phyloP scores from a whole-genome alignment of 2,113 vertebrate genomes.

The Otolemur garnettii region DNA sequence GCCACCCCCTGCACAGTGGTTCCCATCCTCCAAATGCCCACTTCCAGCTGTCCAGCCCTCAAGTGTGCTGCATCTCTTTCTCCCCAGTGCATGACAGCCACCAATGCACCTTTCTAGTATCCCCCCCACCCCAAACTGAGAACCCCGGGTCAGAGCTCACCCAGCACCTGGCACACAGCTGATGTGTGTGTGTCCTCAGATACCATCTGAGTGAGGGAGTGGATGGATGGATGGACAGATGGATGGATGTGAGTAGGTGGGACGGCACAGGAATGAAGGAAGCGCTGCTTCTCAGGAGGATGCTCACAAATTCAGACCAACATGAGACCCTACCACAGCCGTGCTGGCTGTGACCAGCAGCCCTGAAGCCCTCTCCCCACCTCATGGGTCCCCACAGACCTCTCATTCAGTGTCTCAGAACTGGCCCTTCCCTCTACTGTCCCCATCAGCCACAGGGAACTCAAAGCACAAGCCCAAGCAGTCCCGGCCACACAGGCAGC shows the following conservation, averaged over 20 bases:
- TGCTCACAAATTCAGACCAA: background rate
- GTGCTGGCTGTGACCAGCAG: background rate
- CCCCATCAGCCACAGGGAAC: background rate
- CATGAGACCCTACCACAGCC: accelerated
- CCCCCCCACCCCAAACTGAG: background rate
- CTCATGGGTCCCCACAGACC: background rate
- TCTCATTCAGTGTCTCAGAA: background rate
- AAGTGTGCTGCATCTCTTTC: accelerated
- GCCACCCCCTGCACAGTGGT: background rate
- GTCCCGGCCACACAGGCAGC: conserved; percentile 2
- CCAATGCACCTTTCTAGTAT: background rate
- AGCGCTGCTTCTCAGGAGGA: background rate
- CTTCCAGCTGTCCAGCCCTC: background rate
- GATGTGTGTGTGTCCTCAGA: background rate
- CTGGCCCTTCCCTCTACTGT: background rate
- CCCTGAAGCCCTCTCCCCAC: background rate
- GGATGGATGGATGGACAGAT: background rate
- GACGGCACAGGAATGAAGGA: background rate
- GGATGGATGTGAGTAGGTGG: background rate
- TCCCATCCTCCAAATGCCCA: accelerated
- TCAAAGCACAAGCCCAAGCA: conserved; percentile 53
- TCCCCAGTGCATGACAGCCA: background rate
- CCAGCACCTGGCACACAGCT: background rate
- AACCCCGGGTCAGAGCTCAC: background rate
- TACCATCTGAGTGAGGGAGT: background rate